Percentiles rank a stretch among this genome's conserved stretches.
Evolutionary conservation across 2,888 invertebrate species (phyloP).

Genomic region (Folsomia candida): DNA sequence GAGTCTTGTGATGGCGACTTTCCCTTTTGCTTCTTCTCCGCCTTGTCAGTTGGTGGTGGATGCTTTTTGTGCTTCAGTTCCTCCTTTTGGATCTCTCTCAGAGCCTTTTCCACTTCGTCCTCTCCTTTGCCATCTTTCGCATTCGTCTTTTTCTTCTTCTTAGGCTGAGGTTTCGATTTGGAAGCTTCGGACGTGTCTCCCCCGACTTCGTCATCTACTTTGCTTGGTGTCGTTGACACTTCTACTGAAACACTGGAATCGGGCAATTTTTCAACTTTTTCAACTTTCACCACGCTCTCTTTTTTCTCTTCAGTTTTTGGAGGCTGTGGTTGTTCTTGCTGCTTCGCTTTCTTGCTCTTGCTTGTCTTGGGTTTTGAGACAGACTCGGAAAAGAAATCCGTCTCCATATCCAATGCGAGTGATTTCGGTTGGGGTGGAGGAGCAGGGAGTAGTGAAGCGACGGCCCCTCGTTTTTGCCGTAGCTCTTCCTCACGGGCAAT

Average conservation of each 20-base stretch:
- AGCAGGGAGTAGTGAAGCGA: background rate
- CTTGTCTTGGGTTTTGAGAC: slow-evolving; percentile 11
- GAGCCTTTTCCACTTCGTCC: slow-evolving; percentile 44
- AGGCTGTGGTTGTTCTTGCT: no score
- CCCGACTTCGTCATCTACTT: no score
- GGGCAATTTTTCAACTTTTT: no score
- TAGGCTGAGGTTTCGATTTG: background rate
- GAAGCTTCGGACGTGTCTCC: background rate
- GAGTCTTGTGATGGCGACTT: background rate
- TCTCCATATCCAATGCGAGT: slow-evolving; percentile 28
- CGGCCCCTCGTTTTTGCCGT: slow-evolving; percentile 23
- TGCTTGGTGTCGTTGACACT: no score
- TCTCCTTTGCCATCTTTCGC: slow-evolving; percentile 30
- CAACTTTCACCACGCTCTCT: no score
- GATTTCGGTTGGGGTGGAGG: slow-evolving; percentile 11
- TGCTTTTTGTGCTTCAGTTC: no score
- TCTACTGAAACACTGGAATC: no score
- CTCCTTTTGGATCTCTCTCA: slow-evolving; percentile 40
- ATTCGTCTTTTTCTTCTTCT: slow-evolving; percentile 41
- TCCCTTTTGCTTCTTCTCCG: background rate
- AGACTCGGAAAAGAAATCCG: no score
- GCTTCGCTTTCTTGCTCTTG: background rate
- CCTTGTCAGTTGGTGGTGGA: background rate
- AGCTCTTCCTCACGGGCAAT: slow-evolving; percentile 25
- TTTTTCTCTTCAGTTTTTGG: background rate